Evolutionary conservation across 2,797 vertebrate species (phyloP), one percentile per base, ranked within the genome.

Genomic region (Semotilus atromaculatus): DNA sequence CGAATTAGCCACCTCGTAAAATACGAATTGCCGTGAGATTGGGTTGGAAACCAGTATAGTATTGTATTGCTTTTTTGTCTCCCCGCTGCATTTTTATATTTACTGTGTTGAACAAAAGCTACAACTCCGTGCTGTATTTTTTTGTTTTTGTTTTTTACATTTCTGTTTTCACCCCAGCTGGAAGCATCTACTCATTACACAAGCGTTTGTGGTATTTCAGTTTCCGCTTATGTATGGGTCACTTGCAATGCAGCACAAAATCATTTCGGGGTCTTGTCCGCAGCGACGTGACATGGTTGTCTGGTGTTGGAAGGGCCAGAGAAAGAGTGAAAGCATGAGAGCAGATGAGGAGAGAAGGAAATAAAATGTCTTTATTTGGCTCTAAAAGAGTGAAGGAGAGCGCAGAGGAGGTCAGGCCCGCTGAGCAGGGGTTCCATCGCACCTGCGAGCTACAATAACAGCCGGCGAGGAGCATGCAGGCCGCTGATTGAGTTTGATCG

Each of bases 401-500:
- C 13, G 29, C 21, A n/a, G 81, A 78, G 73, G 78, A 80, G 85
- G 73, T 80, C 81, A 73, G 71, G 71, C 10, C 48, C 29, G 31
- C 76, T 43, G 75, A 64, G 74, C 36, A 55, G n/a, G 80, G 76
- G 68, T 80, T 85, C 77, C 26, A 53, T 78, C 80, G 71, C 70
- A 81, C 76, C 81, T 84, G 76, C 29, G 14, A 72, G 73, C 68
- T 70, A 80, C 76, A 87, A 64, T 72, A 78, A 71, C 64, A 10
- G 36, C 38, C 36, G 34, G n/a, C 66, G 14, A 11, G 23, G 75
- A 72, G 66, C 83, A 73, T 38, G 34, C 71, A 77, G 83, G 76
- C 58, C 19, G 29, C 84, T 80, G 82, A 89, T 86, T 82, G 81
- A 84, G 88, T 84, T 80, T 87, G 86, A 86, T 78, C 72, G n/a